A percentile compares a stretch with the other conserved stretches of the same genome.
These are phyloP conservation scores for Epizoanthus stellaris DNA, from an alignment of 92 coral and sea anemone species.

Conservation along the genomic window DNA sequence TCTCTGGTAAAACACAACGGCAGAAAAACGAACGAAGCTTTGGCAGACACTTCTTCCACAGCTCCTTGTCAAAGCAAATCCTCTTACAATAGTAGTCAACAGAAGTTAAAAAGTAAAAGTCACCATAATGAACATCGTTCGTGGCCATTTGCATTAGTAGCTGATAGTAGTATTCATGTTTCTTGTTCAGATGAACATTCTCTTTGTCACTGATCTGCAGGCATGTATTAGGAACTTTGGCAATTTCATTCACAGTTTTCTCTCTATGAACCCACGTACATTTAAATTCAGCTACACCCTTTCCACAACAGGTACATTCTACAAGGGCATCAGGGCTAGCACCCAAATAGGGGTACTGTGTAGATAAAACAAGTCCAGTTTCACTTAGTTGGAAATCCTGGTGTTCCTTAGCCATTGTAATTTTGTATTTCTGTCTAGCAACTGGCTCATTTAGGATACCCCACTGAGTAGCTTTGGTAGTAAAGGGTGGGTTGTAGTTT, in stretches of 20 bases:
- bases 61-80: slow-evolving; percentile 33
- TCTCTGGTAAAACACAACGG: slow-evolving; percentile 26
- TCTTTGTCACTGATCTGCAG: slow-evolving; percentile 21
- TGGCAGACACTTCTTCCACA: slow-evolving; percentile 42
- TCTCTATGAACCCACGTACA: slow-evolving; percentile 37
- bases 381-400: slow-evolving; percentile 31
- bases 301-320: slow-evolving; percentile 53
- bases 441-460: slow-evolving; percentile 33
- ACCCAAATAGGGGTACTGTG: slow-evolving; percentile 39
- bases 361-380: slow-evolving; percentile 45
- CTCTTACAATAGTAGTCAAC: slow-evolving; percentile 35
- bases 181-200: slow-evolving; percentile 4
- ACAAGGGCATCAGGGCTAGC: slow-evolving; percentile 61
- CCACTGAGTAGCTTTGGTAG: slow-evolving; percentile 39
- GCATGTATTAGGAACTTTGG: slow-evolving; percentile 22
- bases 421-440: slow-evolving; percentile 16
- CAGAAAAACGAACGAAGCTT: slow-evolving; percentile 23
- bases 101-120: slow-evolving; percentile 31
- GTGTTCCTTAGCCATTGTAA: slow-evolving; percentile 1
- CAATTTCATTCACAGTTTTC: slow-evolving; percentile 38
- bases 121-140: slow-evolving; percentile 15
- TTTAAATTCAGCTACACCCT: slow-evolving; percentile 45
- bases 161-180: slow-evolving; percentile 49
- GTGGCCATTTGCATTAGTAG: slow-evolving; percentile 40
- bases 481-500: slow-evolving; percentile 9